Evolutionary conservation across 2,113 vertebrate genomes (phyloP), one percentile per base, ranked within the genome.

Genomic region (Stegastes partitus): DNA sequence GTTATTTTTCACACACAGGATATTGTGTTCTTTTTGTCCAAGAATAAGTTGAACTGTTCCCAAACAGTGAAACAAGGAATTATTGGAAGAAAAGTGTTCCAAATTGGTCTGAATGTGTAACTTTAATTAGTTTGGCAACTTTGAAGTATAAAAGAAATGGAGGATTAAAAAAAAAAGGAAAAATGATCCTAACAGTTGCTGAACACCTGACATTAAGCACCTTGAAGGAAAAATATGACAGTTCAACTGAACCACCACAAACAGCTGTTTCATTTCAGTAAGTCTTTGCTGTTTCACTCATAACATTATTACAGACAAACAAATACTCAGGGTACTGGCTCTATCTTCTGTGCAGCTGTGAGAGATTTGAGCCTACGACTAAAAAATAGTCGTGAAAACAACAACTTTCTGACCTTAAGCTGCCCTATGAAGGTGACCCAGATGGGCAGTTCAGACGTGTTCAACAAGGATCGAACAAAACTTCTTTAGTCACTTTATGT

Each of bases 391-490:
- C 45, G 15, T 16, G 16, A 14, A 22, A 51, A n/a, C 42, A 61
- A 39, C 21, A 44, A 12, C 22, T 31, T 12, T 5, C 44, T 1
- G n/a, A 73, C 74, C 31, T 78, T 57, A n/a, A 22, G 2, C 55
- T 73, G 73, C 57, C 77, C 68, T 81, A 47, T 70, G 42, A 75
- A 79, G 72, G 67, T 69, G 7, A 56, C 31, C 26, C 45, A 67
- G 51, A 68, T 45, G 37, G 21, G 21, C n/a, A 47, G 18, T 57
- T 56, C 47, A 42, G 14, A 67, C 22, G 31, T 31, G 21, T 72
- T 78, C 39, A 65, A 16, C 21, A 4, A 19, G 56, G 64, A 77
- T 83, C 68, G 74, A 81, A 87, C 8, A 0, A 61, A 84, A 77
- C 37, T n/a, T 71, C 34, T 54, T 81, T 49, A 37, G 16, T 64